These are phyloP conservation scores for Syngnathus rostellatus DNA, from an alignment of 2,797 vertebrate species.

Conservation along the genomic window DNA sequence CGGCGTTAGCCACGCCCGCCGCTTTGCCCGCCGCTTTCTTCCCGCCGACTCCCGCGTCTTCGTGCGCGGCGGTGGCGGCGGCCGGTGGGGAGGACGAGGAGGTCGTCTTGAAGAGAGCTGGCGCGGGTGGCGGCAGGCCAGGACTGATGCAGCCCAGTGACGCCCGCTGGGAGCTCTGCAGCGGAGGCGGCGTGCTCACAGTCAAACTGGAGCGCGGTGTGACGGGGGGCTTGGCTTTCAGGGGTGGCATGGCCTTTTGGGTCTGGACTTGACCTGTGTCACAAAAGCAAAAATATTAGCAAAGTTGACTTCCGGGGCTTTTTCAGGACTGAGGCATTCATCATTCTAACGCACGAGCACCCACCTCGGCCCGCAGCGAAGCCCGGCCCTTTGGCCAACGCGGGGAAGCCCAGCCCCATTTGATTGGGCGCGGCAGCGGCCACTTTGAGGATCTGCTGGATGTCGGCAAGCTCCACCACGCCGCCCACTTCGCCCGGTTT, in stretches of 20 bases:
- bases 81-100: conserved; percentile 72
- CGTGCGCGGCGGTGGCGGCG: conserved; percentile 47
- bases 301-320: no score
- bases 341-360: neutral
- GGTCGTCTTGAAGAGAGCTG: conserved; percentile 69
- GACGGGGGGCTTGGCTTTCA: conserved; percentile 91
- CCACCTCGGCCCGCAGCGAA: conserved; percentile 40
- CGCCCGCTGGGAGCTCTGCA: conserved; percentile 85
- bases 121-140: conserved; percentile 78
- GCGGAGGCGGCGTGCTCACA: conserved; percentile 81
- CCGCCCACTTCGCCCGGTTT: conserved; percentile 74
- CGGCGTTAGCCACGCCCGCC: conserved; percentile 56
- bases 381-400: conserved; percentile 59
- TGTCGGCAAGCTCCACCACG: conserved; percentile 82
- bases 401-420: conserved; percentile 74
- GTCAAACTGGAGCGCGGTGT: conserved; percentile 82
- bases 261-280: conserved; percentile 68
- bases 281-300: neutral
- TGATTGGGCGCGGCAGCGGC: conserved; percentile 79
- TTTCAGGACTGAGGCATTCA: no score
- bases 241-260: conserved; percentile 83
- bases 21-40: conserved; percentile 72
- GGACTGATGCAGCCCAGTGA: conserved; percentile 90
- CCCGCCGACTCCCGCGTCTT: conserved; percentile 66
- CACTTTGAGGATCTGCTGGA: conserved; percentile 95